These are phyloP conservation scores for Leptinotarsa defecta DNA, from an alignment of 1,140 invertebrate genomes.

Conservation along the genomic window DNA sequence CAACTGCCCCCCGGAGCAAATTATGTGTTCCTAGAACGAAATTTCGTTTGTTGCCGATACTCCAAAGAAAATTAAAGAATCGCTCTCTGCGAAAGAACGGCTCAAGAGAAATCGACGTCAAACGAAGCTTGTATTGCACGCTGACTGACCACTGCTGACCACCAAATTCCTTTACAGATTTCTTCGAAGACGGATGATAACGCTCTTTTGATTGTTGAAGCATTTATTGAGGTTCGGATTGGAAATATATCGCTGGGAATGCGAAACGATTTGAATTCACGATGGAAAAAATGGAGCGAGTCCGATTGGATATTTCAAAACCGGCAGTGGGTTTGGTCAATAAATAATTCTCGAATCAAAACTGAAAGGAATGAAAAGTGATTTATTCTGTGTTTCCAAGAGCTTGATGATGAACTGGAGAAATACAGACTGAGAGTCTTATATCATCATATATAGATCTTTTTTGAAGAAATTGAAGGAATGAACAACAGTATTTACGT, in stretches of 20 bases:
- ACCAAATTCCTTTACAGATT: background rate
- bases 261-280: background rate
- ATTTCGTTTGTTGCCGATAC: background rate
- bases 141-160: slow-evolving; percentile 4
- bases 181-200: background rate
- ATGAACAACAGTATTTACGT: too few relatives aligned
- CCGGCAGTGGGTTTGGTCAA: background rate
- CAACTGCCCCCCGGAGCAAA: background rate
- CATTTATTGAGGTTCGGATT: slow-evolving; percentile 2
- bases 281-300: background rate
- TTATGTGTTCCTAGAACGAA: background rate
- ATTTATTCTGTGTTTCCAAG: too few relatives aligned
- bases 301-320: background rate
- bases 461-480: too few relatives aligned
- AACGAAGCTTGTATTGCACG: slow-evolving; percentile 4
- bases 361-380: too few relatives aligned
- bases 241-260: background rate
- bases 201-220: background rate
- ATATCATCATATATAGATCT: too few relatives aligned
- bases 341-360: background rate
- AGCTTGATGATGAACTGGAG: too few relatives aligned
- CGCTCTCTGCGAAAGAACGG: background rate
- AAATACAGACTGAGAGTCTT: too few relatives aligned
- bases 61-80: background rate
- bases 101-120: background rate